These are phyloP conservation scores for Tricholaema leucomelas DNA, from an alignment of 2,113 vertebrate genomes.

Conservation along the genomic window DNA sequence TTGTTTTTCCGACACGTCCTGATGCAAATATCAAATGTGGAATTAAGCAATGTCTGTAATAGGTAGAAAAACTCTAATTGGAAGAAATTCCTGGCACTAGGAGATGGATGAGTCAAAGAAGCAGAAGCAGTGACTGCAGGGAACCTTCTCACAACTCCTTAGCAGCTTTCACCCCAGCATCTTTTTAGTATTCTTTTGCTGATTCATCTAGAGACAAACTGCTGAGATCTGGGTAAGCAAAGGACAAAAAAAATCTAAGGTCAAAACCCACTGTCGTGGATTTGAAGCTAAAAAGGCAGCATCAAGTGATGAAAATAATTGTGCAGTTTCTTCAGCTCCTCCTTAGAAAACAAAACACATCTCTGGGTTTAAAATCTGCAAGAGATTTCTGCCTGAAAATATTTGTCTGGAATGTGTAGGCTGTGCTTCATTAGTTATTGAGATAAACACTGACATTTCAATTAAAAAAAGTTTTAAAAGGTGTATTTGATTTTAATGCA, in stretches of 20 bases:
- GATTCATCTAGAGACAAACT: not conserved
- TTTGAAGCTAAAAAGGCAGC: not conserved
- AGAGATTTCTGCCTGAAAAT: constrained; percentile 2
- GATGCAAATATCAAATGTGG: not conserved
- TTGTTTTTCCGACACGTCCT: not conserved
- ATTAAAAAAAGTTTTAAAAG: constrained; percentile 8
- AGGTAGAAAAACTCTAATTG: not conserved
- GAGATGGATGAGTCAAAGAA: not conserved
- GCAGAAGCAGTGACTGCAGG: not conserved
- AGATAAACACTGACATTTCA: not conserved
- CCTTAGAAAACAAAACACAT: not conserved
- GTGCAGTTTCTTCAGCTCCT: not conserved
- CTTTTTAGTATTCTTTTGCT: not conserved
- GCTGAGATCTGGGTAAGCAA: not conserved
- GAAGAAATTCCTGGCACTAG: not conserved
- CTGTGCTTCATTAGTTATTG: not conserved
- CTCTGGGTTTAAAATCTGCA: not conserved
- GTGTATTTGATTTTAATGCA: not conserved
- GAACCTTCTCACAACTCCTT: not conserved
- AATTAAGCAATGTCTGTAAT: not conserved
- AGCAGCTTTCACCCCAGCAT: not conserved
- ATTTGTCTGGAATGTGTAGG: constrained; percentile 20
- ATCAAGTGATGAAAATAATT: constrained; percentile 41
- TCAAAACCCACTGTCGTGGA: not conserved
- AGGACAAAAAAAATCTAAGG: not conserved